Conservation (phyloP, 2,888 invertebrate genomes). For the Heliconius erato region DNA sequence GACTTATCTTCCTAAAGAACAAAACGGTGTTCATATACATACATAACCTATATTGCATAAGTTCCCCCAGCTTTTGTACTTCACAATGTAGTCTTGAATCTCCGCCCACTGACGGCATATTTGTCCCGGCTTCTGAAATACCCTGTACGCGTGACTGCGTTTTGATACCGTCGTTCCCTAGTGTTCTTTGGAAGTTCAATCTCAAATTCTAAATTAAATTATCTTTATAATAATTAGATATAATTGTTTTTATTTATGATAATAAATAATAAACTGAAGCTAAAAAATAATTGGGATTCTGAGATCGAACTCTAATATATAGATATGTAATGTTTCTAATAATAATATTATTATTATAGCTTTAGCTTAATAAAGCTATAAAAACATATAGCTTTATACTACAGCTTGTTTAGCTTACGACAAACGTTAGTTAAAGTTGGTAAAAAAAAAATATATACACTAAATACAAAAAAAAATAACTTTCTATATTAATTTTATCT, state of each 20-base stretch:
- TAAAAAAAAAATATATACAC: not conserved
- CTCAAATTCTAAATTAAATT: not conserved
- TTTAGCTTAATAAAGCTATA: no score
- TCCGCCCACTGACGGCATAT: constrained; percentile 16
- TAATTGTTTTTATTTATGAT: not conserved
- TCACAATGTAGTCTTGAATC: constrained; percentile 5
- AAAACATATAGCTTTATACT: no score
- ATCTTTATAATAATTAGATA: not conserved
- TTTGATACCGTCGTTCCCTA: not conserved
- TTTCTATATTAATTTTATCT: not conserved
- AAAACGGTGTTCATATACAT: not conserved
- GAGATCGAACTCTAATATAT: no score
- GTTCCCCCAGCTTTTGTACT: constrained; percentile 1
- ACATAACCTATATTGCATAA: not conserved
- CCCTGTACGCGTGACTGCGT: constrained; percentile 22
- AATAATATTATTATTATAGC: no score
- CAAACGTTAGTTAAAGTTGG: not conserved
- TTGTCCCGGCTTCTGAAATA: constrained; percentile 19
- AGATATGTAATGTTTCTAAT: not conserved
- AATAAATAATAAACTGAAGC: not conserved
- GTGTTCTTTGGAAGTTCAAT: not conserved
- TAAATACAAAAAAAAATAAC: not conserved
- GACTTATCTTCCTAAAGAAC: not conserved
- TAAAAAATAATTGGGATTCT: no score
- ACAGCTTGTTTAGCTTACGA: no score